A percentile compares a stretch with the other conserved stretches of the same genome.
Evolutionary conservation across 2,797 vertebrate genomes (phyloP).

Genomic region (Zenarchopterus dispar): DNA sequence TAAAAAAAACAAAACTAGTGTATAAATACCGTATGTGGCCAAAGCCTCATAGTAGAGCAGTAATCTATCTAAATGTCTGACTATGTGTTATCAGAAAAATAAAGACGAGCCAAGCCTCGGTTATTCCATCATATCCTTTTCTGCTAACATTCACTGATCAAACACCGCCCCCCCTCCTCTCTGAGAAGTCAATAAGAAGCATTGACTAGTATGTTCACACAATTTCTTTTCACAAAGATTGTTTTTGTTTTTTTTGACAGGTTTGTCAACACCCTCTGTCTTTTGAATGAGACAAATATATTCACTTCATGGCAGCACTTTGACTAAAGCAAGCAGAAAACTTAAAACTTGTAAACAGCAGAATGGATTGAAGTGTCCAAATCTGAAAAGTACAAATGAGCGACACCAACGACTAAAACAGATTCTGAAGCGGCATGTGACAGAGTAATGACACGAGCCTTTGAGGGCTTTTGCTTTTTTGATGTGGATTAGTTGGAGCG

Average conservation of each 20-base stretch:
- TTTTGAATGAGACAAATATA: constrained; percentile 63
- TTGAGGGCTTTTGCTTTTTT: constrained; percentile 54
- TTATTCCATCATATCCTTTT: constrained; percentile 31
- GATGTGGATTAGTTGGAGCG: constrained; percentile 63
- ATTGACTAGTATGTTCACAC: constrained; percentile 48
- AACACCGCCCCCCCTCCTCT: constrained; percentile 26
- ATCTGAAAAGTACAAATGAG: constrained; percentile 62
- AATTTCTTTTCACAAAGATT: constrained; percentile 36
- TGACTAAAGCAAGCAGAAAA: constrained; percentile 56
- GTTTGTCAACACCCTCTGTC: constrained; percentile 46
- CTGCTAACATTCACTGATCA: constrained; percentile 21
- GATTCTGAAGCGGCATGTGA: constrained; percentile 56
- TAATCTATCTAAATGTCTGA: constrained; percentile 10
- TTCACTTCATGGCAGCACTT: constrained; percentile 58
- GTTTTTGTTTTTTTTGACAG: constrained; percentile 52
- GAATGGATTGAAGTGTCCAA: constrained; percentile 74
- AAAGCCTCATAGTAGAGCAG: not conserved
- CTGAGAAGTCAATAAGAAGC: constrained; percentile 44
- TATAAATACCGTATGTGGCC: not conserved
- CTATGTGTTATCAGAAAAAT: constrained; percentile 21
- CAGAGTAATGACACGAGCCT: constrained; percentile 62
- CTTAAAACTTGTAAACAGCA: constrained; percentile 60
- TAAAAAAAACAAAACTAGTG: no score
- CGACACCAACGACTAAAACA: constrained; percentile 50
- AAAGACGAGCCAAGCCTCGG: constrained; percentile 8